Evolutionary conservation across 2,888 invertebrate genomes (phyloP), one percentile per base, ranked within the genome.

Genomic region (Spilosoma lubricipeda): DNA sequence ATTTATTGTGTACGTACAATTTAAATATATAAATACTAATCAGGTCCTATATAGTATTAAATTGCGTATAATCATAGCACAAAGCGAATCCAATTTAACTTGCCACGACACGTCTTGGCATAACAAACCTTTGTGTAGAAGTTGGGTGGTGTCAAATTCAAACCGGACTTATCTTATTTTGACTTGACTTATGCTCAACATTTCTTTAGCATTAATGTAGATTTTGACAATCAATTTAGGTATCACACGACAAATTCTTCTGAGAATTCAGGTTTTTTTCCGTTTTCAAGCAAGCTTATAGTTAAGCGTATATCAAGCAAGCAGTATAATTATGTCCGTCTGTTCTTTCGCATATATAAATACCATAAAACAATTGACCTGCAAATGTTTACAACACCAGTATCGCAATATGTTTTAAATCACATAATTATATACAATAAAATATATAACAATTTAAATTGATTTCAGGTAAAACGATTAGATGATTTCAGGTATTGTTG

Each of bases 401-500:
- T 65, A 65, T 23, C 11, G 23, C 33, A 23, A 7, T 18, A 13
- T 63, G 15, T 15, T 63, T 63, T 15, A 30, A 27, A 30, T 30
- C 30, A 27, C 30, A 63, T 63, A 30, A 30, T 63, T 15, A 18
- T 27, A 59, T n/a, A 27, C 27, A 30, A 30, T n/a, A 56, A 13
- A 30, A 59, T 27, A 13, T 59, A 13, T 59, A 59, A 13, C 76
- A 75, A 74, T 74, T 77, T 66, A 77, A 81, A 85, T 81, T 73
- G 76, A 85, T 83, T 83, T 81, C 75, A 48, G 67, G 75, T 67
- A 56, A 80, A 77, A 69, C 74, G 52, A 85, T 83, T 71, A 71
- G 79, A 74, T 75, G 65, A 42, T 70, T 30, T 70, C 18, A 70
- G 11, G 70, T n/a, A 77, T 74, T 72, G 72, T 63, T 76, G 74